Evolutionary conservation across 2,888 invertebrate species (phyloP).

Genomic region (Orchestes rusci): DNA sequence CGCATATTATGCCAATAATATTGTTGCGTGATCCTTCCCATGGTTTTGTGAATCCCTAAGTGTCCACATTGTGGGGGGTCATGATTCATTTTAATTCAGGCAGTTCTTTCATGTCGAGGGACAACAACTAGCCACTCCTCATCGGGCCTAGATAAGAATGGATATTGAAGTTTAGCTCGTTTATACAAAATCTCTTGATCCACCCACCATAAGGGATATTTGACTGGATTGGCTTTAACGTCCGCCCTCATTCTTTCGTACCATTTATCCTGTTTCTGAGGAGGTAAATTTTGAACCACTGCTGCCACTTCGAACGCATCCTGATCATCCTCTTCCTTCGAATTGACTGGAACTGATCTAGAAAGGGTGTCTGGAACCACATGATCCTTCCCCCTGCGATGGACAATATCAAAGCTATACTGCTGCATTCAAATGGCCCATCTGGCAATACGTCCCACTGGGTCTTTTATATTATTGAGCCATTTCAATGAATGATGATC

Average conservation of each 20-base stretch:
- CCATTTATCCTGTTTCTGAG: conserved; percentile 6
- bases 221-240: conserved; percentile 1
- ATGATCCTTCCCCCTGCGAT: conserved; percentile 23
- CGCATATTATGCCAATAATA: no score
- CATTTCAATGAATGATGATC: conserved; percentile 24
- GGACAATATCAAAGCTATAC: conserved; percentile 16
- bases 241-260: not conserved
- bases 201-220: conserved; percentile 1
- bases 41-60: conserved; percentile 12
- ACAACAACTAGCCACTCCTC: conserved; percentile 10
- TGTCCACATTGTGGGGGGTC: conserved; percentile 14
- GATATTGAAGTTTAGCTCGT: not conserved
- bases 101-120: conserved; percentile 5
- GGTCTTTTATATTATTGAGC: conserved; percentile 23
- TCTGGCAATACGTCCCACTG: conserved; percentile 20
- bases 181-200: not conserved
- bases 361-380: conserved; percentile 22
- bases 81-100: conserved; percentile 10
- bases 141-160: no score
- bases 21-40: conserved; percentile 7
- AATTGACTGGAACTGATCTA: conserved; percentile 16
- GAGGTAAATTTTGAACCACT: not conserved
- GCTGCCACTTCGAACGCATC: no score
- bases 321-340: no score
- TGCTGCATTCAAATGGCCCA: conserved; percentile 24